Percentiles rank a stretch among this genome's conserved stretches.
Evolutionary conservation across 2,797 vertebrate genomes (phyloP).

Genomic region (Okamejei kenojei): DNA sequence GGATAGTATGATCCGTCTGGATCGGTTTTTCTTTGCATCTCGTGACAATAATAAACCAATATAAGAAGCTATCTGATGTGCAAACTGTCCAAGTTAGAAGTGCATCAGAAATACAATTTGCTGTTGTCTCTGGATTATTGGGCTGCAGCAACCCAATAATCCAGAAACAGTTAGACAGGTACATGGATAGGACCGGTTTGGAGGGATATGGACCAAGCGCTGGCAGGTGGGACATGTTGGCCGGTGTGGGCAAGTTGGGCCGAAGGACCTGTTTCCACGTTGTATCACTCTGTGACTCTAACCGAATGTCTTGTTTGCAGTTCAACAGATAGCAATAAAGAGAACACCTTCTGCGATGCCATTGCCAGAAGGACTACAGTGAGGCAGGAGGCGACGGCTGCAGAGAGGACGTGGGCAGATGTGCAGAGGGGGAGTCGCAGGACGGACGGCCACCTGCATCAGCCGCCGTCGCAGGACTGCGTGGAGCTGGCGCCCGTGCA

Average conservation of each 20-base stretch:
- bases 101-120: neutral
- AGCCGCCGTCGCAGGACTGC: no score
- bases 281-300: no score
- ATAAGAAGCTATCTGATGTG: no score
- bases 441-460: neutral
- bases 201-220: no score
- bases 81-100: neutral
- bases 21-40: no score
- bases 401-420: neutral
- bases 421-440: neutral
- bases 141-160: neutral
- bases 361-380: neutral
- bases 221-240: no score
- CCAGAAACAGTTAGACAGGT: no score
- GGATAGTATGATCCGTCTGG: no score
- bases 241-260: no score
- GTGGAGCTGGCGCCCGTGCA: slow-evolving; percentile 19
- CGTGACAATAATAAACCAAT: no score
- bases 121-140: neutral
- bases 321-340: slow-evolving; percentile 9
- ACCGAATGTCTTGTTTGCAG: neutral
- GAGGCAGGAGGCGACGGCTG: neutral
- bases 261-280: no score
- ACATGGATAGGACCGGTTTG: no score
- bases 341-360: neutral